Evolutionary conservation across 2,888 invertebrate genomes (phyloP).

Genomic region (Drosophila merina): DNA sequence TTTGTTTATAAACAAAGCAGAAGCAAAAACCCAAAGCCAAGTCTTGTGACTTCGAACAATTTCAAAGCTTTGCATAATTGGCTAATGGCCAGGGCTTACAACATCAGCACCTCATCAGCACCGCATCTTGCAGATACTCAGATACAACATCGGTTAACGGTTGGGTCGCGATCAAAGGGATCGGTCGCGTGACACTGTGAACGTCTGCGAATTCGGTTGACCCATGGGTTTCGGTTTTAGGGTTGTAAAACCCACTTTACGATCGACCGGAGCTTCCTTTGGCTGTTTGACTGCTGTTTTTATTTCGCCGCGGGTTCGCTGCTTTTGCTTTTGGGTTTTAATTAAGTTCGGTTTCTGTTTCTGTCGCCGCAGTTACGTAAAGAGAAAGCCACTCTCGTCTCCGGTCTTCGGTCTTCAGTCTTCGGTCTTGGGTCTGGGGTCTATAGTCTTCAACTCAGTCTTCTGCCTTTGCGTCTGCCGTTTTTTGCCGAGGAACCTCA

Average conservation of each 20-base stretch:
- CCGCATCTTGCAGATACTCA: conserved; percentile 24
- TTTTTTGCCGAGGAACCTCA: conserved; percentile 63
- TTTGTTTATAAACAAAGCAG: conserved; percentile 44
- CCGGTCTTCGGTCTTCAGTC: conserved; percentile 19
- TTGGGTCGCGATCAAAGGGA: conserved; percentile 31
- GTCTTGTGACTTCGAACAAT: conserved; percentile 10
- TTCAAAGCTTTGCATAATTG: conserved; percentile 53
- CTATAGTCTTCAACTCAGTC: conserved; percentile 2
- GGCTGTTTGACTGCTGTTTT: conserved; percentile 46
- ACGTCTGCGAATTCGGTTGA: conserved; percentile 15
- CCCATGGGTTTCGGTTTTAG: neutral
- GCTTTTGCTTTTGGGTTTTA: conserved; percentile 60
- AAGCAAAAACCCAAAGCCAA: neutral
- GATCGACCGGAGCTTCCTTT: conserved; percentile 53
- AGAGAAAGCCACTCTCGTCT: conserved; percentile 68
- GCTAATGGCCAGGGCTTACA: conserved; percentile 61
- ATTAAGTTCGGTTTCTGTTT: conserved; percentile 69
- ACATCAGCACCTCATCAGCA: conserved; percentile 44
- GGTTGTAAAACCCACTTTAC: conserved; percentile 28
- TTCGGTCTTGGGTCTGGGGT: neutral
- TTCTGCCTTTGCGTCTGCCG: conserved; percentile 21
- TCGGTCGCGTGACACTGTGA: conserved; percentile 34
- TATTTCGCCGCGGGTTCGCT: conserved; percentile 56
- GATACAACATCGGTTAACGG: conserved; percentile 12
- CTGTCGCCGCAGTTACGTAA: conserved; percentile 66